These are phyloP conservation scores for Rhagologus leucostigma DNA, from an alignment of 2,113 vertebrate species.

Conservation along the genomic window DNA sequence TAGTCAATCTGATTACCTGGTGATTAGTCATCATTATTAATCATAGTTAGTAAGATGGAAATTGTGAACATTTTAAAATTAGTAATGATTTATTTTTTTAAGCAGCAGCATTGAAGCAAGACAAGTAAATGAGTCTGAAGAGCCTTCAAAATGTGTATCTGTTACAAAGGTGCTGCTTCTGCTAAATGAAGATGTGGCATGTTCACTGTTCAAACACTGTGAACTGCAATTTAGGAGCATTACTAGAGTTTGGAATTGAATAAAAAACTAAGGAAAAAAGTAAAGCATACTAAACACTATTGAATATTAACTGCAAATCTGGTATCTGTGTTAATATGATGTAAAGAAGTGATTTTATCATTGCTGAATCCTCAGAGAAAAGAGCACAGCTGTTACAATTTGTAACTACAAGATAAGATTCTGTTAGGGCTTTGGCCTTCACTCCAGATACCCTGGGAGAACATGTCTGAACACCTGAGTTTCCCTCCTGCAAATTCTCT, in stretches of 20 bases:
- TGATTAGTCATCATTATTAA: not conserved
- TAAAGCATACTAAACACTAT: not conserved
- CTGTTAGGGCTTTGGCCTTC: rapidly evolving
- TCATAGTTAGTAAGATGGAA: not conserved
- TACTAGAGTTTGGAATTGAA: not conserved
- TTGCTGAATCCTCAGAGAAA: not conserved
- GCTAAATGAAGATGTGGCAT: not conserved
- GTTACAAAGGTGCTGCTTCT: not conserved
- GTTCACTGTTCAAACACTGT: not conserved
- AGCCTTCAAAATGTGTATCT: not conserved
- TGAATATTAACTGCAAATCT: not conserved
- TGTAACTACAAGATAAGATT: not conserved
- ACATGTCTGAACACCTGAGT: not conserved
- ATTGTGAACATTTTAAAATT: not conserved
- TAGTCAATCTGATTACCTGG: not conserved
- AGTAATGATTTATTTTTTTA: not conserved
- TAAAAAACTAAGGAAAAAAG: not conserved
- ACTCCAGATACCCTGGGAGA: not conserved
- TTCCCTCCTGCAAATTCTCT: not conserved
- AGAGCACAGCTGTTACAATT: not conserved
- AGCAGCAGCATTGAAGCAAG: not conserved
- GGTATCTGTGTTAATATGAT: not conserved
- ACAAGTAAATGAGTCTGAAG: not conserved
- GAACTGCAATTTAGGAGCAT: not conserved
- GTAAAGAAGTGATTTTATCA: not conserved